Base-by-base conservation (phyloP, 2,113 vertebrate species). In the Carassius gibelio region DNA sequence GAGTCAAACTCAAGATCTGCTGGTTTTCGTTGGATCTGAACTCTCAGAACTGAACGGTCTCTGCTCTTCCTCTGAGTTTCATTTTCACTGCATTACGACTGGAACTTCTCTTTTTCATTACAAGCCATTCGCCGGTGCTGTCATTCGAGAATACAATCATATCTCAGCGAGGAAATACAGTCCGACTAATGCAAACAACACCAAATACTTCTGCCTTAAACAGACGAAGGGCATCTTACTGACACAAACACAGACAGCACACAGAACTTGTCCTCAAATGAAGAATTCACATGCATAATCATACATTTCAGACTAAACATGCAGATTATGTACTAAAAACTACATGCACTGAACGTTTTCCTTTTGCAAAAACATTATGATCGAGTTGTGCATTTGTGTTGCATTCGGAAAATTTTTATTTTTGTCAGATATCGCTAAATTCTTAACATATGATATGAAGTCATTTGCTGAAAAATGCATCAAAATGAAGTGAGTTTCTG, bases 51-150 rank as follows among this genome's bases (percentile, higher is more conserved):
- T 30, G 30, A 30, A 30, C 30, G 1, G 30, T 30, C 85, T 90
- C 14, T 85, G 30, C 96, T 95, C 92, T 94, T 97, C 97, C 96
- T 96, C 93, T 87, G 84, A 96, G 91, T 94, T 92, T 94, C 94
- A 95, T 88, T 87, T 84, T 95, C 82, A 88, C 90, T 88, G 61
- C 9, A 82, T 64, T 84, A 88, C 82, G 88, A 89, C 80, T 84
- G 87, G 90, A 89, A 92, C 92, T 93, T 92, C 92, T 95, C 93
- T 90, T 93, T 94, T 92, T 90, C 10, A n/a, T 62, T 19, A 68
- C 45, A 45, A 68, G 64, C 62, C 52, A 57, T 71, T 42, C 23
- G 10, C 64, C 34, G 23, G 17, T 19, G 48, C n/a, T n/a, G 0
- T 0, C 30, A 4, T 68, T 61, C 8, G 6, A 71, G 23, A 3